Conservation (phyloP, 2,888 invertebrate genomes). For the Diarsia brunnea region DNA sequence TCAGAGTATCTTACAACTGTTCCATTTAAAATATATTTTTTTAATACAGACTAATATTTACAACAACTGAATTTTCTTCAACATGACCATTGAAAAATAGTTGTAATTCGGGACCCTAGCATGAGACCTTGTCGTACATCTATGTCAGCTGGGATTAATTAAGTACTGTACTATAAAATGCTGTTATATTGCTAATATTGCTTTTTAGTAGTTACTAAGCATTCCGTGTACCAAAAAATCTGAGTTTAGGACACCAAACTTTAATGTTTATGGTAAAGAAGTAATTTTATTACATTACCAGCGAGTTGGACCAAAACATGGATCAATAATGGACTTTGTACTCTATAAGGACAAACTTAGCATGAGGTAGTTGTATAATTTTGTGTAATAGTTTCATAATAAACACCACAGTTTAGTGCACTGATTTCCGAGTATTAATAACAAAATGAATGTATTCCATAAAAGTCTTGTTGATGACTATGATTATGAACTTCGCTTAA, state of each 20-base stretch:
- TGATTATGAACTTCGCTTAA: not conserved
- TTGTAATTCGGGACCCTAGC: not conserved
- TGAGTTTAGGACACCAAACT: not conserved
- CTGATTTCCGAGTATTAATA: not conserved
- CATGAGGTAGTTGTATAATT: not conserved
- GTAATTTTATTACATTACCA: constrained; percentile 1
- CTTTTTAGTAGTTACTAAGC: not conserved
- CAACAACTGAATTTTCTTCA: not conserved
- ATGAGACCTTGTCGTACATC: constrained; percentile 4
- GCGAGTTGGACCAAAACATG: not conserved
- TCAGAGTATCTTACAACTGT: not conserved
- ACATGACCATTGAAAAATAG: not conserved
- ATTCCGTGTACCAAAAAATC: not conserved
- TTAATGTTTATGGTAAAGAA: not conserved
- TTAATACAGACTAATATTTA: not conserved
- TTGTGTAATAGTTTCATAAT: constrained; percentile 1
- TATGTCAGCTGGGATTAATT: not conserved
- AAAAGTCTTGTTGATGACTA: constrained; percentile 5
- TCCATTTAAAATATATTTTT: not conserved
- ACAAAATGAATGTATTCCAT: not conserved
- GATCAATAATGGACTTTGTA: not conserved
- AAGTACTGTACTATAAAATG: not conserved
- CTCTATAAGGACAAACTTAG: not conserved
- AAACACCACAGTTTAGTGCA: not conserved
- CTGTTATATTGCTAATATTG: not conserved